Evolutionary conservation across 37 sponge, comb jelly and placozoan genomes (phyloP).

Genomic region (Diacarnus erythraeanus): DNA sequence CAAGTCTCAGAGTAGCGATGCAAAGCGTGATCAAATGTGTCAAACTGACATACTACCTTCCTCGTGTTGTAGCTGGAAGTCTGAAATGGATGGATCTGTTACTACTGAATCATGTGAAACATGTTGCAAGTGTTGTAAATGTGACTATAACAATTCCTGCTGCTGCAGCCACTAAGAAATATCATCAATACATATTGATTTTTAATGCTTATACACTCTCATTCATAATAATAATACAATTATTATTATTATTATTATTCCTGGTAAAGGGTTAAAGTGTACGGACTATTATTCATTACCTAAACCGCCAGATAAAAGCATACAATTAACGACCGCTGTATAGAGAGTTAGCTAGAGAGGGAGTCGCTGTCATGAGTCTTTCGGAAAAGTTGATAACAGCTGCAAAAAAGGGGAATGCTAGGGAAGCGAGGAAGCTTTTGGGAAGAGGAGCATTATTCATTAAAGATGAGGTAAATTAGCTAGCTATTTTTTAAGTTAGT

Average conservation of each 20-base stretch:
- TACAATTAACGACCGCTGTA: background rate
- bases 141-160: too few species aligned
- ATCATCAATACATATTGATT: too few species aligned
- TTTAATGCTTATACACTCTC: too few species aligned
- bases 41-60: slow-evolving; percentile 26
- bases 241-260: too few species aligned
- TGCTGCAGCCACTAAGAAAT: too few species aligned
- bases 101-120: background rate
- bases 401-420: slow-evolving; percentile 60
- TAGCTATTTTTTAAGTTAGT: background rate
- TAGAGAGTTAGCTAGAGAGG: too few species aligned
- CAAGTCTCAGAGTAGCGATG: background rate
- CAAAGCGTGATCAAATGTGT: slow-evolving; percentile 32
- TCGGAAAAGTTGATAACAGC: slow-evolving; percentile 61
- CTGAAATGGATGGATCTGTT: background rate
- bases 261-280: too few species aligned
- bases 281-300: too few species aligned
- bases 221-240: background rate
- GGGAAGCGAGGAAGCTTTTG: slow-evolving; percentile 64
- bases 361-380: slow-evolving; percentile 28
- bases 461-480: slow-evolving; percentile 60
- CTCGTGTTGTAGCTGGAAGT: slow-evolving; percentile 9
- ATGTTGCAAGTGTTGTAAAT: slow-evolving; percentile 33
- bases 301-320: too few species aligned
- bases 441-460: slow-evolving; percentile 58